Conservation (phyloP, 2,113 vertebrate genomes). For the Chionis minor region DNA sequence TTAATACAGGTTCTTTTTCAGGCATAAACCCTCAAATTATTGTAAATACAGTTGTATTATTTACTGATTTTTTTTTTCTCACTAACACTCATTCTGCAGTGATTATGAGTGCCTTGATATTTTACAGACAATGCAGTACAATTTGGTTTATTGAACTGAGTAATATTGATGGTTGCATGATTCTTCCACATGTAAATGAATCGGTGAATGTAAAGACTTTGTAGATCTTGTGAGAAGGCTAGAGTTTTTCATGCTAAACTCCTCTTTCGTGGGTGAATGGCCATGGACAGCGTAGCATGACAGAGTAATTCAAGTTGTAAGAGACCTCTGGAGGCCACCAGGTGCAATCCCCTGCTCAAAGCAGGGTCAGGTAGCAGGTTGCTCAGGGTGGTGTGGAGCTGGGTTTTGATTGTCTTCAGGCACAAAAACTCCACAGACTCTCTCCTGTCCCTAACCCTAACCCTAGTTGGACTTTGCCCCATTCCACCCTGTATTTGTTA, state of each 20-base stretch:
- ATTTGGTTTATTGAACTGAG: neutral
- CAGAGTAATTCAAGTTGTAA: neutral
- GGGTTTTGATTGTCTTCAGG: neutral
- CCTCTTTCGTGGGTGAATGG: neutral
- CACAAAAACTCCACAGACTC: neutral
- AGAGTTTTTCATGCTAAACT: neutral
- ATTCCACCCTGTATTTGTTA: neutral
- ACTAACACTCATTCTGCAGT: neutral
- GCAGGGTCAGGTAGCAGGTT: neutral
- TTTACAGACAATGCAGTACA: neutral
- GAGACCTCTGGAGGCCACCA: neutral
- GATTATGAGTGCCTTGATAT: neutral
- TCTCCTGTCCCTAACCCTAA: neutral
- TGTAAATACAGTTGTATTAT: neutral
- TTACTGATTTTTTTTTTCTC: neutral
- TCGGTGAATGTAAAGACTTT: neutral
- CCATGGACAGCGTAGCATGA: no score
- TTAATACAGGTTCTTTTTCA: neutral
- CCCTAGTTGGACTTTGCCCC: neutral
- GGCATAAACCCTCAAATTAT: neutral
- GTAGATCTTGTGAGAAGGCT: neutral
- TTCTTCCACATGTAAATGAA: neutral
- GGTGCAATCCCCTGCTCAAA: neutral
- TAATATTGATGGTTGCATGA: neutral
- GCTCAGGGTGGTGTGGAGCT: accelerated